Percentiles rank a stretch among this genome's conserved stretches.
phyloP scores from a whole-genome alignment of 2,888 invertebrate species.

The Eilema sororculum region DNA sequence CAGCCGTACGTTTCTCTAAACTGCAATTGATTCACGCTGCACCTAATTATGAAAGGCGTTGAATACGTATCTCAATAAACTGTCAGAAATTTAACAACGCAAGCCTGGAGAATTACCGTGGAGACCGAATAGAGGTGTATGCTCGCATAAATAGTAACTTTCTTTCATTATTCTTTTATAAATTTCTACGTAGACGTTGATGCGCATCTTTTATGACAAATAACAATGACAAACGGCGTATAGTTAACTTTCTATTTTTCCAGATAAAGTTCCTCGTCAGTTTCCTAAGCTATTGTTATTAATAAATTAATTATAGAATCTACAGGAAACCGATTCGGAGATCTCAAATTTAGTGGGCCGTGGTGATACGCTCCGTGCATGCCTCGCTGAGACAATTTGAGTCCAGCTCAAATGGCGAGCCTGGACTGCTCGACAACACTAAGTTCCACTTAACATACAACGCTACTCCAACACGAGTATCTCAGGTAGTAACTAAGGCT shows the following conservation, averaged over 20 bases:
- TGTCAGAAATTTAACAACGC: constrained; percentile 24
- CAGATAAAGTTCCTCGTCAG: constrained; percentile 83
- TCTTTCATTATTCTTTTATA: background rate
- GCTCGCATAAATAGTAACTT: background rate
- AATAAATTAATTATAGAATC: constrained; percentile 86
- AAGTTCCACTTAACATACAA: constrained; percentile 65
- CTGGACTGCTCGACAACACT: constrained; percentile 71
- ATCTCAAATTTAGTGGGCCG: constrained; percentile 81
- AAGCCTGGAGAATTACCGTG: background rate
- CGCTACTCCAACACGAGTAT: constrained; percentile 73
- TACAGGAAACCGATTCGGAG: constrained; percentile 87
- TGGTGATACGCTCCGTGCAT: constrained; percentile 80
- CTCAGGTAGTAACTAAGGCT: constrained; percentile 85
- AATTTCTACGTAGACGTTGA: constrained; percentile 7
- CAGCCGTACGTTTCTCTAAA: constrained; percentile 55
- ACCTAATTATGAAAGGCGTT: constrained; percentile 35
- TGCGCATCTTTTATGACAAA: constrained; percentile 26
- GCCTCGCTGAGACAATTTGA: constrained; percentile 83
- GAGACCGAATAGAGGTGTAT: background rate
- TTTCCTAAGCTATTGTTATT: constrained; percentile 84
- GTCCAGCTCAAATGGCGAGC: constrained; percentile 85
- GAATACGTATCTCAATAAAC: constrained; percentile 15
- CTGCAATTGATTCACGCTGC: constrained; percentile 53
- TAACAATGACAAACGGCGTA: constrained; percentile 71
- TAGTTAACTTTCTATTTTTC: constrained; percentile 59